Percentiles rank a stretch among this genome's conserved stretches.
Conservation (phyloP, 2,888 invertebrate genomes). For the Acrocera orbiculus region DNA sequence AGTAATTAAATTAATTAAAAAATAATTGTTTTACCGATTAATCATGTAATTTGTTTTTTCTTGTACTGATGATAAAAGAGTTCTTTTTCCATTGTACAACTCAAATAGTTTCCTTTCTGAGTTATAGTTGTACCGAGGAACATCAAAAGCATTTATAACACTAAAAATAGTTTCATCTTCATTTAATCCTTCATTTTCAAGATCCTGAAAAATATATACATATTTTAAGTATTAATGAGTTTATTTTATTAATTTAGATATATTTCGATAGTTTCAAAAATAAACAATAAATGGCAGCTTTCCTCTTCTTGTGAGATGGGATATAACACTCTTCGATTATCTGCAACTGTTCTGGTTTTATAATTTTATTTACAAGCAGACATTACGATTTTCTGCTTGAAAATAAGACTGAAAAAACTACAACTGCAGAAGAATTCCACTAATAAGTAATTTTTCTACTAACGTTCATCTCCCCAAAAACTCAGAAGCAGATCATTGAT, state of each 20-base stretch:
- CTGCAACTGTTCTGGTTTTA: too few species aligned
- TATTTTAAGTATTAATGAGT: neutral
- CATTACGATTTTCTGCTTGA: too few species aligned
- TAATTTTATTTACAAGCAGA: too few species aligned
- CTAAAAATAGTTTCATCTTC: conserved; percentile 55
- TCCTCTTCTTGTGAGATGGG: too few species aligned
- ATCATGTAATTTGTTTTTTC: conserved; percentile 52
- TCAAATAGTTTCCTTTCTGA: conserved; percentile 64
- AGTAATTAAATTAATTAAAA: neutral
- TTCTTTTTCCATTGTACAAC: conserved; percentile 15
- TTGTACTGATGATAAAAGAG: conserved; percentile 40
- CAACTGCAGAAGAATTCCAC: too few species aligned
- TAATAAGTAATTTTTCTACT: too few species aligned
- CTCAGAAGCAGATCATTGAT: too few species aligned
- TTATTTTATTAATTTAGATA: neutral
- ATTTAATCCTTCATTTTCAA: conserved; percentile 34
- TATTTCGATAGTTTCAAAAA: neutral
- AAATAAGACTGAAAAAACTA: too few species aligned
- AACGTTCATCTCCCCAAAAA: too few species aligned
- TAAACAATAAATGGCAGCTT: too few species aligned
- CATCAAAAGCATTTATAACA: conserved; percentile 64
- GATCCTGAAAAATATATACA: conserved; percentile 8
- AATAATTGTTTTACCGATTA: conserved; percentile 32
- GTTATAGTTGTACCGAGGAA: conserved; percentile 62
- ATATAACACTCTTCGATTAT: too few species aligned